Percentiles rank a stretch among this genome's conserved stretches.
Conservation (phyloP, 2,797 vertebrate species). For the Megalops cyprinoides region DNA sequence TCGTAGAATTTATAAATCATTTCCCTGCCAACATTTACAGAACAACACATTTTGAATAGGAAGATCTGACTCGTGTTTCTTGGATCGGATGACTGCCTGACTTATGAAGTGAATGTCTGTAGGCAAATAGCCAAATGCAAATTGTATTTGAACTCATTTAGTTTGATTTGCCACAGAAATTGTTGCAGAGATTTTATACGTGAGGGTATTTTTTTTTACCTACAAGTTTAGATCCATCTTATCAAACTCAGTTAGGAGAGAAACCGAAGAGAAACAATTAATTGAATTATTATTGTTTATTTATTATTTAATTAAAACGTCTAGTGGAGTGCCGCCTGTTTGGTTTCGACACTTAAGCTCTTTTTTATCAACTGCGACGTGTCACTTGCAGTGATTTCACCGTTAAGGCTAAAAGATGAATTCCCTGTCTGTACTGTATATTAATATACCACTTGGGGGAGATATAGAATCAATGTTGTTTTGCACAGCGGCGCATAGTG, state of each 20-base stretch:
- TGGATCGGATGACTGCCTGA: too few species aligned
- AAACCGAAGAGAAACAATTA: neutral
- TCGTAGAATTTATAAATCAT: neutral
- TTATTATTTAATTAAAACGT: neutral
- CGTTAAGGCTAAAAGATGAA: neutral
- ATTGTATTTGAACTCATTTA: too few species aligned
- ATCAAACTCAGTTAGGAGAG: neutral
- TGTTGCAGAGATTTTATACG: too few species aligned
- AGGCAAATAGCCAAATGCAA: too few species aligned
- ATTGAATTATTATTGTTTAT: neutral
- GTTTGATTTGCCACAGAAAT: too few species aligned
- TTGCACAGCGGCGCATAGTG: neutral
- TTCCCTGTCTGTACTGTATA: neutral
- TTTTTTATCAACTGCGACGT: neutral
- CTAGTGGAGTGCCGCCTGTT: too few species aligned
- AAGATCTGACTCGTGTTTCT: too few species aligned
- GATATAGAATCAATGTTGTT: slow-evolving; percentile 1
- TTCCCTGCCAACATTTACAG: neutral
- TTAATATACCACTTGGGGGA: slow-evolving; percentile 15
- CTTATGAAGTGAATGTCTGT: too few species aligned
- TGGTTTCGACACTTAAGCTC: neutral
- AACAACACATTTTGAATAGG: neutral
- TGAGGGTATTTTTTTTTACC: too few species aligned
- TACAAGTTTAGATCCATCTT: too few species aligned
- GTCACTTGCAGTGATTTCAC: neutral